Evolutionary conservation across 2,797 vertebrate genomes (phyloP).

Genomic region (Paramormyrops hopkinsi): DNA sequence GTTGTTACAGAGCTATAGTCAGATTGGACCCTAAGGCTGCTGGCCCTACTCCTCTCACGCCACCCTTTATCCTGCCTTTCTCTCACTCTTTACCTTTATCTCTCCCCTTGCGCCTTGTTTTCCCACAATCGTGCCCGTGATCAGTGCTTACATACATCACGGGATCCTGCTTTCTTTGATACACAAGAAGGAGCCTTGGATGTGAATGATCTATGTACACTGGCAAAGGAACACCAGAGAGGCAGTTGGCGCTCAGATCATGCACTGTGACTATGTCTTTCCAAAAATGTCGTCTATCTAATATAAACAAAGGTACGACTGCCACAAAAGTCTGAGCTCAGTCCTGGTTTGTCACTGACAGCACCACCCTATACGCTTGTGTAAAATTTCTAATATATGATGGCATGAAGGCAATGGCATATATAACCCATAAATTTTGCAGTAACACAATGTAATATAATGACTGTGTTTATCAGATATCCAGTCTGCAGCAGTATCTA

Average conservation of each 20-base stretch:
- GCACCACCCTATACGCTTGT: not conserved
- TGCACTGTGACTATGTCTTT: not conserved
- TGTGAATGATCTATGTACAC: not conserved
- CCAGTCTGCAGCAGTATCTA: not conserved
- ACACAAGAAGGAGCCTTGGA: not conserved
- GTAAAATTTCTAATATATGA: not conserved
- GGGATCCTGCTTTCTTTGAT: not conserved
- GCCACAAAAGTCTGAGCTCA: not conserved
- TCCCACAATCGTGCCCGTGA: not conserved
- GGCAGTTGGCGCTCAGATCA: not conserved
- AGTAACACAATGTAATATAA: not conserved
- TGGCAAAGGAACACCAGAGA: not conserved
- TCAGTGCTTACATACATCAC: not conserved
- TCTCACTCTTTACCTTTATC: slow-evolving; percentile 13
- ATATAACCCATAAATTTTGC: not conserved
- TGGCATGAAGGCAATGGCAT: not conserved
- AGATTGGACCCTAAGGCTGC: not conserved
- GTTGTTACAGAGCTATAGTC: not conserved
- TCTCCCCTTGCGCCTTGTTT: not conserved
- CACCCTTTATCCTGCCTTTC: slow-evolving; percentile 23
- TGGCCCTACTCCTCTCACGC: not conserved
- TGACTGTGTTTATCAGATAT: not conserved
- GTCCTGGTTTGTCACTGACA: not conserved
- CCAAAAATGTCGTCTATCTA: not conserved
- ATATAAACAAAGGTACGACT: not conserved